Evolutionary conservation across 2,113 vertebrate genomes (phyloP).

Genomic region (Perognathus longimembris): DNA sequence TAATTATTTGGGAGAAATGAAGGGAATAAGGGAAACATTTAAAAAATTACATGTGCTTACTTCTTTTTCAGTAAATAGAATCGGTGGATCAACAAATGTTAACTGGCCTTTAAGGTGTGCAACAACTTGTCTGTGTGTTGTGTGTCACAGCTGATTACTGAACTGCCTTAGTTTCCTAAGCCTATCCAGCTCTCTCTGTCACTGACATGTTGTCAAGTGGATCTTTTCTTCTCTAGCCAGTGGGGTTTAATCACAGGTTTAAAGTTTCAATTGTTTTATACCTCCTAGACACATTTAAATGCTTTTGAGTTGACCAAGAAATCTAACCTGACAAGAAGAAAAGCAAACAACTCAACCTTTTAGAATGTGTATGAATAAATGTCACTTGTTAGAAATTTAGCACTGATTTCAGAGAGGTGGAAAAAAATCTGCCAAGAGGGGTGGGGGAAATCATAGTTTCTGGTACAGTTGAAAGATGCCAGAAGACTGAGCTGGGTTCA

Average conservation of each 20-base stretch:
- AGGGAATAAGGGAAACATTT: neutral
- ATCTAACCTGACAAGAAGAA: slow-evolving; percentile 56
- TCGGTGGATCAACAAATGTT: neutral
- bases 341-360: neutral
- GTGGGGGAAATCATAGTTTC: slow-evolving; percentile 33
- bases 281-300: neutral
- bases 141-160: neutral
- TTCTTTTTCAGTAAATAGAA: slow-evolving; percentile 9
- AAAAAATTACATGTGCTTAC: neutral
- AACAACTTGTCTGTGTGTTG: neutral
- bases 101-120: neutral
- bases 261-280: slow-evolving; percentile 72
- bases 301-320: slow-evolving; percentile 57
- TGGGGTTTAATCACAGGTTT: slow-evolving; percentile 69
- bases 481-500: slow-evolving; percentile 1
- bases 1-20: neutral
- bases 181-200: neutral
- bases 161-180: neutral
- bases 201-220: neutral
- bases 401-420: slow-evolving; percentile 19
- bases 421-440: neutral
- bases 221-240: slow-evolving; percentile 47
- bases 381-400: slow-evolving; percentile 62
- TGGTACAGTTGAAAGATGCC: neutral
- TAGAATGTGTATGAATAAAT: slow-evolving; percentile 22